Conservation (phyloP, 1,140 invertebrate genomes). For the Chrysomallon squamiferum region DNA sequence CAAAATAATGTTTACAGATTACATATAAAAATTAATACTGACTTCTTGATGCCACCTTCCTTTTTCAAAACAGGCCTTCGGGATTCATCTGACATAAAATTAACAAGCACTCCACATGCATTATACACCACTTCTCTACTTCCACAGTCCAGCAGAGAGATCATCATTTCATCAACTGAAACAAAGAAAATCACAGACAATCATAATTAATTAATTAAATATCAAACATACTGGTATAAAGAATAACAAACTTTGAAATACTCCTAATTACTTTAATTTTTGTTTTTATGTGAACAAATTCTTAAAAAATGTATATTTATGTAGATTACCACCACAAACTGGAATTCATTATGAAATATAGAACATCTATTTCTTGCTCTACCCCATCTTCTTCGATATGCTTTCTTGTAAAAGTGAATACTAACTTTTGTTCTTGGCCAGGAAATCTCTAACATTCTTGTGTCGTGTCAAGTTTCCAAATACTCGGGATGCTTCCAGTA, state of each 20-base stretch:
- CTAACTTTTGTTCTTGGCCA: slow-evolving; percentile 65
- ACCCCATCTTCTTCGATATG: too few species aligned
- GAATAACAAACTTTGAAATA: too few species aligned
- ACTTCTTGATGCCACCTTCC: slow-evolving; percentile 64
- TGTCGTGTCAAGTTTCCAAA: slow-evolving; percentile 74
- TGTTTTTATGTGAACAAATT: too few species aligned
- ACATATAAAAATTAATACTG: slow-evolving; percentile 21
- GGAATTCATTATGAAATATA: too few species aligned
- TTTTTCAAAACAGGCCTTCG: slow-evolving; percentile 66
- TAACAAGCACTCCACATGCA: slow-evolving; percentile 74
- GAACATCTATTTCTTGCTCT: too few species aligned
- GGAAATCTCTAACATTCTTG: slow-evolving; percentile 68
- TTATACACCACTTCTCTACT: slow-evolving; percentile 70
- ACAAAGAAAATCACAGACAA: slow-evolving; percentile 13
- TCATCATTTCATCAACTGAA: slow-evolving; percentile 67
- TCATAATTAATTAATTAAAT: too few species aligned
- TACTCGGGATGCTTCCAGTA: slow-evolving; percentile 72
- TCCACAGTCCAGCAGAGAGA: slow-evolving; percentile 66
- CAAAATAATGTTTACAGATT: too few species aligned
- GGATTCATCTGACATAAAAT: slow-evolving; percentile 73
- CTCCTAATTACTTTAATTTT: too few species aligned
- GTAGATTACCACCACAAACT: too few species aligned
- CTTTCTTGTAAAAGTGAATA: too few species aligned
- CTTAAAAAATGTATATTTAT: too few species aligned
- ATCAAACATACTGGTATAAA: too few species aligned